Evolutionary conservation across 2,888 invertebrate species (phyloP), one percentile per base, ranked within the genome.

Genomic region (Hyposoter dolosus): DNA sequence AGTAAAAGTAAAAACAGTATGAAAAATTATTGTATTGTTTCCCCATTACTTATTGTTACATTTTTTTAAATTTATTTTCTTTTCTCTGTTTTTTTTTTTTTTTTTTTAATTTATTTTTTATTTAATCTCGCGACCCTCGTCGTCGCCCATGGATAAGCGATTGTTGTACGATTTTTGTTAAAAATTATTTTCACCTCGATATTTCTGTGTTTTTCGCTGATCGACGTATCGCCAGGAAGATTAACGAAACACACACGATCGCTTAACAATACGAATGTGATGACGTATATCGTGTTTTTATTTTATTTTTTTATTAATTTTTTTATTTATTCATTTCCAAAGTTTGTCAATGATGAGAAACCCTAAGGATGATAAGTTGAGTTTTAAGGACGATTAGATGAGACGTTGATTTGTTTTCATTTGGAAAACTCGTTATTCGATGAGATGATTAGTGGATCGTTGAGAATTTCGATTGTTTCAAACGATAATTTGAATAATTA

Each of bases 1-100:
- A 92, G 92, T 93, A 92, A 93, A 93, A 93, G 93, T 93, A 93
- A 93, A 93, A 93, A 92, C 88, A 90, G 91, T 93, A 92, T 92
- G 91, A 93, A 93, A 92, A 93, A 93, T 93, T 93, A 92, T 93
- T 92, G 91, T 93, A 92, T 93, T 90, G 91, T 91, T 92, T 92
- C 91, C 88, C 91, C 91, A 88, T 92, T 91, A 91, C 90, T 92
- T 93, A 93, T 91, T 90, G 90, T 92, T 92, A 91, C 88, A 88
- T 28, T 32, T 45, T 65, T 65, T 19, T 40, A 40, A 40, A 40
- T 40, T 40, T 40, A 40, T 35, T 35, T 35, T 6, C 35, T 35
- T 40, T 35, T 6, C 35, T 35, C 9, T 10, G 9, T 40, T 40
- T 40, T 40, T 40, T 74, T 56, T 53, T 40, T 3, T 56, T 19